These are phyloP conservation scores for Passer montanus DNA, from an alignment of 2,113 vertebrate species.

Conservation along the genomic window DNA sequence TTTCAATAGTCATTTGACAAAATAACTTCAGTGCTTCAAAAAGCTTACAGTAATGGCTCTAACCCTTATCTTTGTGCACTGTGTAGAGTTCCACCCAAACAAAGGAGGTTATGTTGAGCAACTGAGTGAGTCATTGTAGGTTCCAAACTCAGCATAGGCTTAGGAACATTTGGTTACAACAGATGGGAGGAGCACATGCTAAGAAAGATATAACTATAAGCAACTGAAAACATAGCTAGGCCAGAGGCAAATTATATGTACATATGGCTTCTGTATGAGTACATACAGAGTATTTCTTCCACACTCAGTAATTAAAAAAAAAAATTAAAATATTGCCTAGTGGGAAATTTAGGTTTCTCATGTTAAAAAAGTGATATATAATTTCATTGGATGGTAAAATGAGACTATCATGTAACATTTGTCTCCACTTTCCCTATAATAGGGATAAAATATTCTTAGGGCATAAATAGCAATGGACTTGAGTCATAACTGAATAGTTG, in stretches of 20 bases:
- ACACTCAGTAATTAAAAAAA: background rate
- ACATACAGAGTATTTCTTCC: background rate
- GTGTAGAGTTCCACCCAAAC: background rate
- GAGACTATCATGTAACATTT: background rate
- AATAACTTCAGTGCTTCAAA: background rate
- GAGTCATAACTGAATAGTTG: background rate
- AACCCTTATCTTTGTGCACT: background rate
- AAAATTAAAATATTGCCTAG: background rate
- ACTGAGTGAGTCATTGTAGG: background rate
- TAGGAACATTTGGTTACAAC: slow-evolving; percentile 22
- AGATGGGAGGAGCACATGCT: slow-evolving; percentile 33
- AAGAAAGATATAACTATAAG: background rate
- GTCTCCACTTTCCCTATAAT: background rate
- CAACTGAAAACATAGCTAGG: background rate
- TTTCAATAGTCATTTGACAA: background rate
- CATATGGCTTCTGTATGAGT: slow-evolving; percentile 10
- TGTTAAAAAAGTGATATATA: background rate
- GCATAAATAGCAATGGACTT: background rate
- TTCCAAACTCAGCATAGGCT: background rate
- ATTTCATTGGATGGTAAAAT: background rate
- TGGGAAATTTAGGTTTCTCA: background rate
- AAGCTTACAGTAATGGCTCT: background rate
- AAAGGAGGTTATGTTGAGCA: slow-evolving; percentile 48
- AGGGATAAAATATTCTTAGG: background rate
- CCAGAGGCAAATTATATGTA: background rate